Conservation (phyloP, 64 coral and sea anemone species). For the Dendrophyllia cribrosa region DNA sequence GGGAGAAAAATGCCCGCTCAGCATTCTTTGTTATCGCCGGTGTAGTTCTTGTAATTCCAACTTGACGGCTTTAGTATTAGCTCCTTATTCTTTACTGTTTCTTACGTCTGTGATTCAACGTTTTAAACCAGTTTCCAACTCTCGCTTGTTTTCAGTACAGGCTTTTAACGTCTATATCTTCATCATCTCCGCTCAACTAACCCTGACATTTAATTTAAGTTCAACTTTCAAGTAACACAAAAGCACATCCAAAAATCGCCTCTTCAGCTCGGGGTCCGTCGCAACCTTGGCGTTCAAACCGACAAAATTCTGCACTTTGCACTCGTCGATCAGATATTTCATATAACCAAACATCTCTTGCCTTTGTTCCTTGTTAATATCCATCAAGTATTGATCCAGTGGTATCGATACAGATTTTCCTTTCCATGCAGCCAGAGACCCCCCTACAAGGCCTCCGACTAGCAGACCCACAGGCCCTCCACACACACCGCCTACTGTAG, state of each 20-base stretch:
- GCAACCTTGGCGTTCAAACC: conserved; percentile 87
- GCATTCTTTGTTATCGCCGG: background rate
- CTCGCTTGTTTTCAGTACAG: background rate
- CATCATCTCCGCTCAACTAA: background rate
- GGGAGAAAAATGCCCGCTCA: background rate
- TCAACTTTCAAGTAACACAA: conserved; percentile 88
- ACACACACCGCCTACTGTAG: conserved; percentile 84
- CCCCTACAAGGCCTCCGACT: conserved; percentile 81
- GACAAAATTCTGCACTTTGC: conserved; percentile 78
- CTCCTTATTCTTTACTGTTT: background rate
- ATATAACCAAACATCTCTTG: conserved; percentile 81
- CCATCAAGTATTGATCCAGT: conserved; percentile 82
- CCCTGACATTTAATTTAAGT: conserved; percentile 9
- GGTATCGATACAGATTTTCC: conserved; percentile 51
- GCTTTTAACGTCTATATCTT: background rate
- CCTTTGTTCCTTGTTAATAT: conserved; percentile 88
- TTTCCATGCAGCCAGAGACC: conserved; percentile 84
- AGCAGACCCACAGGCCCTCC: conserved; percentile 79
- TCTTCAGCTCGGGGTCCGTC: conserved; percentile 64
- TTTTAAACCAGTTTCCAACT: background rate
- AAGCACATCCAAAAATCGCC: conserved; percentile 82
- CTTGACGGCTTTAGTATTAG: background rate
- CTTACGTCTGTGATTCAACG: background rate
- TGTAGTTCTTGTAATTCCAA: background rate
- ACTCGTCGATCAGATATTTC: conserved; percentile 84